These are phyloP conservation scores for Penaeus chinensis DNA, from an alignment of 1,140 invertebrate genomes.

Conservation along the genomic window DNA sequence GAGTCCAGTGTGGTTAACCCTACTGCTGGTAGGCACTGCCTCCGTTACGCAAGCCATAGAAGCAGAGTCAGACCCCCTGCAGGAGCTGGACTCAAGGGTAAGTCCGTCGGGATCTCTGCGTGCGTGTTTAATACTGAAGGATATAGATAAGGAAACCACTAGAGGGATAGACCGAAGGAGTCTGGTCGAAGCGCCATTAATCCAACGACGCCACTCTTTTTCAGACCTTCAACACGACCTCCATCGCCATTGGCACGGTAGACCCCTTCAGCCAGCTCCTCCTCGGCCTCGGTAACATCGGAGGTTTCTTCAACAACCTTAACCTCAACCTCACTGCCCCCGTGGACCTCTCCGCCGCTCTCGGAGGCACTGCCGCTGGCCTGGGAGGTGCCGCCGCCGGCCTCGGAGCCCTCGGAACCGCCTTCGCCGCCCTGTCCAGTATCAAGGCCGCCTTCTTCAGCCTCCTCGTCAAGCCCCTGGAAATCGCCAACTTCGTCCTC, in stretches of 20 bases:
- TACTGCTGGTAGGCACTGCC: no score
- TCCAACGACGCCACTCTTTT: neutral
- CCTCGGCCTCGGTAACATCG: constrained; percentile 1
- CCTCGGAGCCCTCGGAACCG: neutral
- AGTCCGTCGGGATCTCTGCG: no score
- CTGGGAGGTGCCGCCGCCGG: neutral
- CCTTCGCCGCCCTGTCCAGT: neutral
- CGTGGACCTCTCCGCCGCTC: neutral
- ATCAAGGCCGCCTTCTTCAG: constrained; percentile 6
- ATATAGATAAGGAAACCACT: no score
- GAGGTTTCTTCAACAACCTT: constrained; percentile 8
- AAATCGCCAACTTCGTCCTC: constrained; percentile 35
- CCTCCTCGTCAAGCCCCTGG: neutral
- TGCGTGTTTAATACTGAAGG: no score
- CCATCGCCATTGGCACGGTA: neutral
- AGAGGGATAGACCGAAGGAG: no score
- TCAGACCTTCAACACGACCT: neutral
- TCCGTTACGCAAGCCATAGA: no score
- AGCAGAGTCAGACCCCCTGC: no score
- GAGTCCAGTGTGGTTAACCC: no score
- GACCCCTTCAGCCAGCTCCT: constrained; percentile 11
- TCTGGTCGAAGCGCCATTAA: neutral
- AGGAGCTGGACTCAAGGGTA: no score
- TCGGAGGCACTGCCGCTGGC: neutral
- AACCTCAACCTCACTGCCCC: neutral